A percentile compares a stretch with the other conserved stretches of the same genome.
phyloP scores from a whole-genome alignment of 2,888 invertebrate genomes.

The Polydrusus tereticollis region DNA sequence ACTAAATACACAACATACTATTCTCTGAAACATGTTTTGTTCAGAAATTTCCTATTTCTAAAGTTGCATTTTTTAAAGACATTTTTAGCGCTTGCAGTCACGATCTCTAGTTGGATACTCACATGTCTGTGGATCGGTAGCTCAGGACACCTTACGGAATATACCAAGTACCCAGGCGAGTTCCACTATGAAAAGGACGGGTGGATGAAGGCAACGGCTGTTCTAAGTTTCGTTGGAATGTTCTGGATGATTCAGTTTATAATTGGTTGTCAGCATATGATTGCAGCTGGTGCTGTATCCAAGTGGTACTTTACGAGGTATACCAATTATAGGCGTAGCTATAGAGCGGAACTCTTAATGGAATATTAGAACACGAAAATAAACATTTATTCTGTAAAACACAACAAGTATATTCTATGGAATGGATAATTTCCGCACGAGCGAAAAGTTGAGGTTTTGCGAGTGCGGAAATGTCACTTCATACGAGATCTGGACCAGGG shows the following conservation, averaged over 20 bases:
- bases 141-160: slow-evolving; percentile 67
- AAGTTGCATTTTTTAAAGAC: slow-evolving; percentile 55
- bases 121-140: slow-evolving; percentile 75
- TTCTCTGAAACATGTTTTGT: too few species aligned
- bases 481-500: too few species aligned
- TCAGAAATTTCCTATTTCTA: neutral
- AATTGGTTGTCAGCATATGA: slow-evolving; percentile 77
- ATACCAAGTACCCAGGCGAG: slow-evolving; percentile 51
- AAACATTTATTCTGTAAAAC: too few species aligned
- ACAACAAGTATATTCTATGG: too few species aligned
- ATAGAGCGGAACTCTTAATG: too few species aligned
- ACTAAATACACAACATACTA: too few species aligned
- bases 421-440: too few species aligned
- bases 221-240: slow-evolving; percentile 72
- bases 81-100: slow-evolving; percentile 67
- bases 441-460: too few species aligned
- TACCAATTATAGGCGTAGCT: slow-evolving; percentile 30
- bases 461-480: too few species aligned
- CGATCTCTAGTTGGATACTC: slow-evolving; percentile 70
- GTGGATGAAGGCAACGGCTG: slow-evolving; percentile 66
- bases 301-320: slow-evolving; percentile 78
- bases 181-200: slow-evolving; percentile 65
- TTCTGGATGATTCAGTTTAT: slow-evolving; percentile 78
- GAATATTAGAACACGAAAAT: too few species aligned
- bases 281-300: slow-evolving; percentile 76